Evolutionary conservation across 1,140 invertebrate species (phyloP).

Genomic region (Akabosia matsudoensis): DNA sequence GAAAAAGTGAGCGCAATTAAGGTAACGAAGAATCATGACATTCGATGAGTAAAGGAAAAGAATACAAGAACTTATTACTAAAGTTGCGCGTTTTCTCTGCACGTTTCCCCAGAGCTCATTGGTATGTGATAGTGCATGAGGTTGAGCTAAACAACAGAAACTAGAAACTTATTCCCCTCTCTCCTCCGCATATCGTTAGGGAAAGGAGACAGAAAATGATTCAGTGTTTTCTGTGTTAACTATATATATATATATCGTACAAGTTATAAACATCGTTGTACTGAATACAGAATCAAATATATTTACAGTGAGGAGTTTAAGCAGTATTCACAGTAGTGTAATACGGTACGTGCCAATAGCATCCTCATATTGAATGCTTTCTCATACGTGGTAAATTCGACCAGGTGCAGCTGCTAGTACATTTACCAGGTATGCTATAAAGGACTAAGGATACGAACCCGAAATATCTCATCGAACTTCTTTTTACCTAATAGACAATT

Average conservation of each 20-base stretch:
- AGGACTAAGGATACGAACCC: not conserved
- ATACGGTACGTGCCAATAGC: slow-evolving; percentile 3
- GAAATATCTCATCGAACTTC: slow-evolving; percentile 14
- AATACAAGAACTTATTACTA: not conserved
- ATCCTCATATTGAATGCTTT: not conserved
- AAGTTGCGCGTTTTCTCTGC: not conserved
- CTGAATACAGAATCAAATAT: too few species aligned
- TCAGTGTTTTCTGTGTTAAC: too few species aligned
- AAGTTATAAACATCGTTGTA: too few species aligned
- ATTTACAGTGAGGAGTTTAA: too few species aligned
- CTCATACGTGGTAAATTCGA: not conserved
- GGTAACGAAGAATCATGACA: slow-evolving; percentile 2
- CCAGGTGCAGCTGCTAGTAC: not conserved
- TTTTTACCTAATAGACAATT: slow-evolving; percentile 24
- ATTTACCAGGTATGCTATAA: slow-evolving; percentile 7
- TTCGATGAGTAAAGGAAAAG: not conserved
- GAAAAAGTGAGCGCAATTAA: not conserved
- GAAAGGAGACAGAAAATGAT: not conserved
- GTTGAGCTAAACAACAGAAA: not conserved
- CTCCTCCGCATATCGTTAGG: not conserved
- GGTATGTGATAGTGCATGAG: not conserved
- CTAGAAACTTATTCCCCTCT: too few species aligned
- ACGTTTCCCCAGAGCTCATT: not conserved
- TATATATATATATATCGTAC: too few species aligned
- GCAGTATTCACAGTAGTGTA: too few species aligned